Evolutionary conservation across 2,113 vertebrate species (phyloP).

Genomic region (Notothenia rossii): DNA sequence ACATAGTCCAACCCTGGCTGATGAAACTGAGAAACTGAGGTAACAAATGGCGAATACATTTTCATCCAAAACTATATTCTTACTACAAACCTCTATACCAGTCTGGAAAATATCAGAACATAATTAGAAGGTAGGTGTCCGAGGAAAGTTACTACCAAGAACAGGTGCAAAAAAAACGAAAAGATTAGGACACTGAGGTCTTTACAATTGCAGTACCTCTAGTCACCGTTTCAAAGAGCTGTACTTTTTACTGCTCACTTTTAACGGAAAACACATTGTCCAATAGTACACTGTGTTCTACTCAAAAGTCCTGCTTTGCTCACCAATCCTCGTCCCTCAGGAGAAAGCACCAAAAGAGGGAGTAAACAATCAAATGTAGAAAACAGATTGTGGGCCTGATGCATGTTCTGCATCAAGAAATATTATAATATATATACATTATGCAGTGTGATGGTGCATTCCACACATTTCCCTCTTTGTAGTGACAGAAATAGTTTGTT

Average conservation of each 20-base stretch:
- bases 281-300: slow-evolving; percentile 39
- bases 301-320: neutral
- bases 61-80: neutral
- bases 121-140: neutral
- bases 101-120: neutral
- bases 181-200: neutral
- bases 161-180: neutral
- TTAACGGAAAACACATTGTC: slow-evolving; percentile 18
- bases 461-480: neutral
- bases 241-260: neutral
- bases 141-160: neutral
- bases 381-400: neutral
- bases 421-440: neutral
- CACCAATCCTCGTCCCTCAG: no score
- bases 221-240: neutral
- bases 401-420: neutral
- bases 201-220: neutral
- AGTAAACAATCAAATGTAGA: neutral
- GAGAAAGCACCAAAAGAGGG: neutral
- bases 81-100: neutral
- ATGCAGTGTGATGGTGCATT: neutral
- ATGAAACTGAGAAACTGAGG: no score
- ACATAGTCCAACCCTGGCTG: no score
- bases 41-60: neutral
- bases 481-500: neutral